Base-by-base conservation (phyloP, 2,113 vertebrate genomes). In the Prionailurus bengalensis region DNA sequence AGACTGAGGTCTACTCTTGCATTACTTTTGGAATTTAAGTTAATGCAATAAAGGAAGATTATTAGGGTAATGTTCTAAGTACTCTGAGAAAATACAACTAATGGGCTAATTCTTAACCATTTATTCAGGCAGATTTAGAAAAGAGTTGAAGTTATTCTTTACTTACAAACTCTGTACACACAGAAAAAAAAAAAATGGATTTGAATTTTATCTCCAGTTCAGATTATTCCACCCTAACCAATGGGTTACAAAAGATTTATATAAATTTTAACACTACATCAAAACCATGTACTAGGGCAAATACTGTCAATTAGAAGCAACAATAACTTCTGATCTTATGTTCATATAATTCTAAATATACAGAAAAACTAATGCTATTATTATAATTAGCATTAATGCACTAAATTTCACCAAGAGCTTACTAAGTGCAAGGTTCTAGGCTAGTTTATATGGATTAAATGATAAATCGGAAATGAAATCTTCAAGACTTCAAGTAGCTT, bases 231-330 rank as follows among this genome's bases (percentile, higher is more conserved):
- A 68, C 12, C 19, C 17, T 23, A 17, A 58, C 48, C 4, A 78
- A 70, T 45, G 61, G 25, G 63, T 88, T 78, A 91, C 88, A 63
- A 92, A 86, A 80, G 45, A 84, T n/a, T 87, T 83, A 53, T 63
- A 79, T 42, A 94, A 78, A 61, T 84, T 65, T 19, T 55, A 70
- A 82, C 27, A 92, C 51, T 92, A 58, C 74, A 82, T 76, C 36
- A 76, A 92, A 94, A n/a, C 21, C 31, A 80, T 27, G 3, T 48
- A 33, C 25, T 29, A 93, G 48, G n/a, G 36, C 0, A 95, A 96
- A 96, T 27, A 73, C 3, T 74, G 39, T 45, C 55, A 96, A 94
- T 85, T 25, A 84, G 8, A 89, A 42, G 6, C 11, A 91, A 58
- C 39, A 39, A 25, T 53, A 73, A 97, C 3, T n/a, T 80, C 14